Evolutionary conservation across 2,888 invertebrate genomes (phyloP).

Genomic region (Vanessa cardui): DNA sequence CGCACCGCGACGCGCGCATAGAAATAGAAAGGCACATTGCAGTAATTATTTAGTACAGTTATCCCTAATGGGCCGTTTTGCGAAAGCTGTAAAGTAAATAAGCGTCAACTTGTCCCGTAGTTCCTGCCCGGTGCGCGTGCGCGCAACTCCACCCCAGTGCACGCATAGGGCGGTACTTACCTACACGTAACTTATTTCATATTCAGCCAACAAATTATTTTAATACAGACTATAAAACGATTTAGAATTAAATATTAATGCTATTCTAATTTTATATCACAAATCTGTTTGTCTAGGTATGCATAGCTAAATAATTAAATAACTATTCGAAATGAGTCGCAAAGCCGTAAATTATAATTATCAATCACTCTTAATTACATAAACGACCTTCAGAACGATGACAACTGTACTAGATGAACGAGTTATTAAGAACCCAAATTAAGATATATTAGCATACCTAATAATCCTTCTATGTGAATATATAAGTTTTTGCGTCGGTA

Average conservation of each 20-base stretch:
- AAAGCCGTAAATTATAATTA: conserved; percentile 35
- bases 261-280: not conserved
- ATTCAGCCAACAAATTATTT: not conserved
- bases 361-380: conserved; percentile 41
- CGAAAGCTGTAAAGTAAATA: conserved; percentile 82
- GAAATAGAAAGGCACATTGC: conserved; percentile 83
- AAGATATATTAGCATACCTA: conserved; percentile 42
- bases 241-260: not conserved
- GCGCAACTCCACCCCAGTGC: conserved; percentile 28
- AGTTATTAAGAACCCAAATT: conserved; percentile 40
- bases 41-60: conserved; percentile 83
- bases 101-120: conserved; percentile 69
- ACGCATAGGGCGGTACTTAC: conserved; percentile 16
- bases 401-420: conserved; percentile 38
- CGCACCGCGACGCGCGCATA: conserved; percentile 65
- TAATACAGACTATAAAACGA: not conserved
- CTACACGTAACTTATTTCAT: conserved; percentile 11
- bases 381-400: conserved; percentile 38
- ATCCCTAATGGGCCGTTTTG: conserved; percentile 81
- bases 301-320: not conserved
- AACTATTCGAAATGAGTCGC: conserved; percentile 30
- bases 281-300: not conserved
- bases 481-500: not conserved
- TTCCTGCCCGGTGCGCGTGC: conserved; percentile 67
- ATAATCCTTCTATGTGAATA: conserved; percentile 29